Evolutionary conservation across 2,797 vertebrate genomes (phyloP).

Genomic region (Sparus aurata): DNA sequence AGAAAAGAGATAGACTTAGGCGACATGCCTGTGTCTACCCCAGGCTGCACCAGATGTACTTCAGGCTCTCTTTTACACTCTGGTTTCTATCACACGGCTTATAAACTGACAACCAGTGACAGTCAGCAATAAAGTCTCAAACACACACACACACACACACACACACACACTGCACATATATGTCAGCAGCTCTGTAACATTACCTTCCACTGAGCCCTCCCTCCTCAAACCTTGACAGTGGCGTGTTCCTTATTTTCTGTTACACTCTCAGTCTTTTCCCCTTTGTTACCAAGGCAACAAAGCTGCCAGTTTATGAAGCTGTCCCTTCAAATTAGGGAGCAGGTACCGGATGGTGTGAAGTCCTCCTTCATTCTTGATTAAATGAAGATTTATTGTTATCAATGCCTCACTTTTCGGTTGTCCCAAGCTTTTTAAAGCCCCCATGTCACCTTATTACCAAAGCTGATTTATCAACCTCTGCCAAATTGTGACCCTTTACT

Average conservation of each 20-base stretch:
- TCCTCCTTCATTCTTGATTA: slow-evolving; percentile 39
- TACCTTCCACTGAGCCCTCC: background rate
- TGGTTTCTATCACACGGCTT: slow-evolving; percentile 61
- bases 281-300: slow-evolving; percentile 67
- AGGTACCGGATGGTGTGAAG: slow-evolving; percentile 30
- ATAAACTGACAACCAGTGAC: slow-evolving; percentile 54
- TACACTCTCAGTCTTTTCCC: background rate
- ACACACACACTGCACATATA: slow-evolving; percentile 5
- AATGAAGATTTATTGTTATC: slow-evolving; percentile 39
- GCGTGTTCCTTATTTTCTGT: background rate
- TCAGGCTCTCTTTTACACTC: slow-evolving; percentile 36
- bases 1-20: slow-evolving; percentile 19
- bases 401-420: background rate
- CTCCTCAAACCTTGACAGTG: slow-evolving; percentile 21
- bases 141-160: too few relatives aligned
- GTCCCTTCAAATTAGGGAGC: slow-evolving; percentile 45
- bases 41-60: slow-evolving; percentile 43
- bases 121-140: slow-evolving; percentile 29
- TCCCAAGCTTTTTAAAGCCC: slow-evolving; percentile 5
- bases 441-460: slow-evolving; percentile 7
- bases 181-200: slow-evolving; percentile 12
- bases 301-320: slow-evolving; percentile 35
- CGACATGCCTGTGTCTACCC: slow-evolving; percentile 21
- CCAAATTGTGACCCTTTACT: background rate
- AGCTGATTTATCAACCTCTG: background rate